Evolutionary conservation across 2,888 invertebrate species (phyloP).

Genomic region (Dryadula phaetusa): DNA sequence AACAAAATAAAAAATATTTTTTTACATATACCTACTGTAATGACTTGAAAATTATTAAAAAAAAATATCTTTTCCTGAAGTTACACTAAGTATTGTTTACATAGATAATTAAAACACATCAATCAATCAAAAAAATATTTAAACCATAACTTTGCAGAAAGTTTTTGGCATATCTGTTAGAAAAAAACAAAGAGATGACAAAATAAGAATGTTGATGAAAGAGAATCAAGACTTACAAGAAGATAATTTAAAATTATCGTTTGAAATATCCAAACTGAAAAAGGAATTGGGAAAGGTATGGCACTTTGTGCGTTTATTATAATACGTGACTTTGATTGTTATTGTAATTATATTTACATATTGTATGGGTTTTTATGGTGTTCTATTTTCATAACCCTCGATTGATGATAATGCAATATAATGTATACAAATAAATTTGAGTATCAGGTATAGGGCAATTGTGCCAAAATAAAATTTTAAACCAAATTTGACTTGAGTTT

Average conservation of each 20-base stretch:
- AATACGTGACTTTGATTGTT: background rate
- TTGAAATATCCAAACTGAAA: conserved; percentile 65
- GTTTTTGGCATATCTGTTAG: conserved; percentile 68
- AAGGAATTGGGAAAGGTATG: conserved; percentile 71
- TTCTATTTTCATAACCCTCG: background rate
- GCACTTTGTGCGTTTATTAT: background rate
- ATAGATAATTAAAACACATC: no score
- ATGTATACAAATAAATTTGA: no score
- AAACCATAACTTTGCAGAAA: conserved; percentile 61
- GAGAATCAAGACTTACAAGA: conserved; percentile 64
- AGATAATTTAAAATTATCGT: conserved; percentile 61
- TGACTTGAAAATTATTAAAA: background rate
- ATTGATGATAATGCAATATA: background rate
- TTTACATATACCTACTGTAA: background rate
- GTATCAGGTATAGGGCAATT: no score
- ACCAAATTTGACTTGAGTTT: no score
- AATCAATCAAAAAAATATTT: background rate
- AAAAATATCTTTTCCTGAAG: background rate
- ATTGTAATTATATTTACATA: background rate
- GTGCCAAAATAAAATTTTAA: no score
- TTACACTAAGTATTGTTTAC: no score
- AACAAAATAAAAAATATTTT: background rate
- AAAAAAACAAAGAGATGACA: conserved; percentile 65
- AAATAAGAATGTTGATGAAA: conserved; percentile 58
- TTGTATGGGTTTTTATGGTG: background rate